These are phyloP conservation scores for Odontocolon sp. DNA, from an alignment of 2,888 invertebrate genomes.

Conservation along the genomic window DNA sequence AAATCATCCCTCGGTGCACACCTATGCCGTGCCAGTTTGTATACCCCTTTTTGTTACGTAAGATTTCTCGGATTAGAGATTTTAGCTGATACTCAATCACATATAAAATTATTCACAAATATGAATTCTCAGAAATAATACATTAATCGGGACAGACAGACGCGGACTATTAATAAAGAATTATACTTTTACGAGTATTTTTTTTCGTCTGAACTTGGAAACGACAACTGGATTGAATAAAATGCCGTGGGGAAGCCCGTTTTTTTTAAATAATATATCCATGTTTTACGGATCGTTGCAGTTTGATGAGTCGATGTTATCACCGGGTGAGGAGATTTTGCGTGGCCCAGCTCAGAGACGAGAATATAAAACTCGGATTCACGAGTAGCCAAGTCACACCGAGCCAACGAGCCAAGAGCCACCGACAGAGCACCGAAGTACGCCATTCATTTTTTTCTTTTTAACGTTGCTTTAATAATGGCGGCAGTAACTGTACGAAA, in stretches of 20 bases:
- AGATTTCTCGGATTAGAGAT: constrained; percentile 4
- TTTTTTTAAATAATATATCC: constrained; percentile 28
- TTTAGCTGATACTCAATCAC: constrained; percentile 3
- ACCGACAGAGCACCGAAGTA: constrained; percentile 7
- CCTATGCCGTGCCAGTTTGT: no score
- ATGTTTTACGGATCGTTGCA: constrained; percentile 32
- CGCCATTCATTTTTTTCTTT: constrained; percentile 23
- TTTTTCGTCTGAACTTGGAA: background rate
- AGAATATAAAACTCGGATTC: constrained; percentile 41
- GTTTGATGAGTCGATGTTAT: constrained; percentile 36
- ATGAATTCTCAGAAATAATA: background rate
- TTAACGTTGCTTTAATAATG: constrained; percentile 37
- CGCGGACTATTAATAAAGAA: background rate
- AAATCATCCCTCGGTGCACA: constrained; percentile 9
- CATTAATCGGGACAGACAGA: no score
- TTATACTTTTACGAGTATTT: background rate
- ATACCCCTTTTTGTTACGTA: constrained; percentile 1
- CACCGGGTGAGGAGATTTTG: constrained; percentile 7
- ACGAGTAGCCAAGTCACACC: constrained; percentile 31
- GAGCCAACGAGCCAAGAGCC: constrained; percentile 22
- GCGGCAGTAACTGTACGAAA: constrained; percentile 41
- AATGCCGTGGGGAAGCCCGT: background rate
- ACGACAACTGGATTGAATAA: background rate
- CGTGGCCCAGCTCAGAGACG: constrained; percentile 6
- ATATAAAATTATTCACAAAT: background rate